Conservation (phyloP, 2,113 vertebrate genomes). For the Caretta caretta region DNA sequence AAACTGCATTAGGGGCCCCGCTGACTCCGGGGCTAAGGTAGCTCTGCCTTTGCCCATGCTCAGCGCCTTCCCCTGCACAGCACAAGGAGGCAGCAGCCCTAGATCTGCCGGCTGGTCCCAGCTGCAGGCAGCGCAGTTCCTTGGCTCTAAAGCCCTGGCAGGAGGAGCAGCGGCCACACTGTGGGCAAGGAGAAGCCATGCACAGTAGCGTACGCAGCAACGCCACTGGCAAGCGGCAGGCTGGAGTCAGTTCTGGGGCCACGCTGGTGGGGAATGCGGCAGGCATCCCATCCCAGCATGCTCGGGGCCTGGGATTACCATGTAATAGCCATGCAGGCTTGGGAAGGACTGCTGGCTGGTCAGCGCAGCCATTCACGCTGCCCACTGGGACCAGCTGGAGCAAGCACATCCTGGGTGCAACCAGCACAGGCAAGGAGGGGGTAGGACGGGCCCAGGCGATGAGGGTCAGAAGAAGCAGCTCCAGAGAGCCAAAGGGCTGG, state of each 20-base stretch:
- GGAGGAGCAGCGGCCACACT: background rate
- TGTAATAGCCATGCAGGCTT: background rate
- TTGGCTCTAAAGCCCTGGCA: too few relatives aligned
- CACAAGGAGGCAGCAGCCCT: too few relatives aligned
- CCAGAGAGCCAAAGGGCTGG: background rate
- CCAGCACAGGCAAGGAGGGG: background rate
- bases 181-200: too few relatives aligned
- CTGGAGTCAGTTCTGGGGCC: background rate
- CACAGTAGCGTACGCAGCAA: background rate
- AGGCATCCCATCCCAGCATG: too few relatives aligned
- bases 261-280: background rate
- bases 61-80: too few relatives aligned
- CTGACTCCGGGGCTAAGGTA: accelerated
- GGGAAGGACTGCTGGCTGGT: too few relatives aligned
- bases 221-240: background rate
- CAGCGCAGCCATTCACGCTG: background rate
- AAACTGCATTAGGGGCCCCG: background rate
- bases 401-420: too few relatives aligned
- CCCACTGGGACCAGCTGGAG: too few relatives aligned
- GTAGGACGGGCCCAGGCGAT: accelerated
- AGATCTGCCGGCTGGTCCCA: too few relatives aligned
- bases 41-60: too few relatives aligned
- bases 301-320: background rate
- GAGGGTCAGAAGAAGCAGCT: background rate
- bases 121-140: background rate